Percentiles rank a stretch among this genome's conserved stretches.
These are phyloP conservation scores for Arrhamphus sclerolepis DNA, from an alignment of 2,797 vertebrate genomes.

Conservation along the genomic window DNA sequence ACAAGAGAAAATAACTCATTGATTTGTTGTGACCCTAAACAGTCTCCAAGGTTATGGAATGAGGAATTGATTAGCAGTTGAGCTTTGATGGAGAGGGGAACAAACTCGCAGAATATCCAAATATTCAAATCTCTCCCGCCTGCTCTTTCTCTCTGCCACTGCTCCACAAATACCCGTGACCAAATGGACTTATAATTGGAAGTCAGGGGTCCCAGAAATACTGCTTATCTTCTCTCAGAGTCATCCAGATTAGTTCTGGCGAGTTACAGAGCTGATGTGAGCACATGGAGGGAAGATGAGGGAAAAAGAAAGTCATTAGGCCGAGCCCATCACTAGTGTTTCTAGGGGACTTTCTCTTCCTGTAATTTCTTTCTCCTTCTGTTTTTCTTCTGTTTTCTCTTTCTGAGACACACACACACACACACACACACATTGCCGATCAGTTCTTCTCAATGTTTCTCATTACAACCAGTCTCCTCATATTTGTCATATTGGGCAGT, in stretches of 20 bases:
- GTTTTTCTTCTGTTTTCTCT: not conserved
- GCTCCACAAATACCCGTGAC: slow-evolving; percentile 62
- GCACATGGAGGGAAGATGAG: slow-evolving; percentile 54
- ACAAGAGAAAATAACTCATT: slow-evolving; percentile 47
- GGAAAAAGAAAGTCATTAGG: slow-evolving; percentile 59
- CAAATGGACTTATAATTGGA: slow-evolving; percentile 77
- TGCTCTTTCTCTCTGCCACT: slow-evolving; percentile 14
- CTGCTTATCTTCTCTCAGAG: slow-evolving; percentile 50
- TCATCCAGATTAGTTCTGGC: slow-evolving; percentile 67
- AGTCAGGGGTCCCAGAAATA: slow-evolving; percentile 63
- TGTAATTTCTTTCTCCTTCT: slow-evolving; percentile 8
- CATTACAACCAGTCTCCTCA: slow-evolving; percentile 60
- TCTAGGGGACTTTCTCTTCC: slow-evolving; percentile 31
- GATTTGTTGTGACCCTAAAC: slow-evolving; percentile 67
- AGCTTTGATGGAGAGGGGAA: slow-evolving; percentile 46
- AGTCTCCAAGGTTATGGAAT: slow-evolving; percentile 62
- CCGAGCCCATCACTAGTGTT: slow-evolving; percentile 17
- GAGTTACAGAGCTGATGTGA: slow-evolving; percentile 59
- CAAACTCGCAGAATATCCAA: slow-evolving; percentile 43
- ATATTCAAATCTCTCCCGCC: slow-evolving; percentile 61
- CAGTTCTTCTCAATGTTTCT: slow-evolving; percentile 43
- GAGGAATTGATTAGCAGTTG: slow-evolving; percentile 57
- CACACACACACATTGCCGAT: slow-evolving; percentile 2
- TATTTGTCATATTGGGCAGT: slow-evolving; percentile 64
- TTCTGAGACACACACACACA: not conserved